Conservation (phyloP, 2,113 vertebrate species). For the Poeciliopsis retropinna region DNA sequence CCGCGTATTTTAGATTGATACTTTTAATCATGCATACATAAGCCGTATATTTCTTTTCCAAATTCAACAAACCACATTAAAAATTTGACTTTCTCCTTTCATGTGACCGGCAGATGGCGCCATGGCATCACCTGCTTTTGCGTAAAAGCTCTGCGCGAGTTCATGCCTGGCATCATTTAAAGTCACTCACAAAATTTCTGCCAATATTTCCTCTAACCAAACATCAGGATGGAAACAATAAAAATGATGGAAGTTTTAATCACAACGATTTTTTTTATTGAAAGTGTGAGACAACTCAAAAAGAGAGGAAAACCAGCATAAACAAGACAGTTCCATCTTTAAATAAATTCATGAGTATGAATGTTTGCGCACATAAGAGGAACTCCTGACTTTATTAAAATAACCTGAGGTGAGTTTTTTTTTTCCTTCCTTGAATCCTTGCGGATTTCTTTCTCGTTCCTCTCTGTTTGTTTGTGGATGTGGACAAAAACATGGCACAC, state of each 20-base stretch:
- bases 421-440: constrained; percentile 45
- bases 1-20: neutral
- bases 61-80: constrained; percentile 6
- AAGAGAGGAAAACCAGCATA: constrained; percentile 88
- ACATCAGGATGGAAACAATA: neutral
- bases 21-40: constrained; percentile 6
- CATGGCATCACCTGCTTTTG: constrained; percentile 3
- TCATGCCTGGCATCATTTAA: neutral
- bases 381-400: constrained; percentile 86
- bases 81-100: fast-evolving
- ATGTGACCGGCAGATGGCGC: constrained; percentile 71
- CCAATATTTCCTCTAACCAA: neutral
- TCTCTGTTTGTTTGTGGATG: constrained; percentile 71
- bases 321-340: constrained; percentile 85
- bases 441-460: constrained; percentile 42
- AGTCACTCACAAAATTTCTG: neutral
- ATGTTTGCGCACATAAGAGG: constrained; percentile 70
- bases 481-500: constrained; percentile 83
- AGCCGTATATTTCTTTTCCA: constrained; percentile 19
- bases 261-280: constrained; percentile 89
- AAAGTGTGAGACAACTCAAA: constrained; percentile 89
- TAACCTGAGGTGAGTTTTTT: constrained; percentile 90
- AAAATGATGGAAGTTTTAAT: constrained; percentile 60
- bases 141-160: neutral
- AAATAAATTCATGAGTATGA: constrained; percentile 79